phyloP scores from a whole-genome alignment of 1,140 invertebrate species.

The Tetragnatha versicolor region DNA sequence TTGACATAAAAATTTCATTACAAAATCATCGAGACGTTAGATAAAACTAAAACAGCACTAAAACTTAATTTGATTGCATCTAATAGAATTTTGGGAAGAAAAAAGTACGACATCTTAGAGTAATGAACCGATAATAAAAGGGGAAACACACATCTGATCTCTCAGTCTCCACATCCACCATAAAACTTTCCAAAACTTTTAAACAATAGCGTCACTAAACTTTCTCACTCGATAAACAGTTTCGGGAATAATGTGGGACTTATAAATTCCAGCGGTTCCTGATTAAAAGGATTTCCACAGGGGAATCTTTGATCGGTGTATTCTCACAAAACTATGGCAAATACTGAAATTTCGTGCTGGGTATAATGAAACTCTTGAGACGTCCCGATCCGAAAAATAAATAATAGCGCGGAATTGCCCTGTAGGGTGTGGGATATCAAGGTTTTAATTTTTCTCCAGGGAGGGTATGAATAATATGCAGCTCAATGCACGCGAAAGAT shows the following conservation, averaged over 20 bases:
- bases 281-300: constrained; percentile 20
- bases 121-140: no score
- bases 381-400: constrained; percentile 18
- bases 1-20: no score
- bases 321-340: constrained; percentile 22
- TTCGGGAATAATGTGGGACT: neutral
- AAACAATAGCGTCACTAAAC: constrained; percentile 10
- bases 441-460: constrained; percentile 43
- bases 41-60: no score
- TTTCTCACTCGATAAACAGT: neutral
- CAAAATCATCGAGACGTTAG: no score
- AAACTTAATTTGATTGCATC: no score
- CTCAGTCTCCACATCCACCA: no score
- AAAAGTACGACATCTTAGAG: no score
- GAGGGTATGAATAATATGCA: constrained; percentile 34
- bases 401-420: constrained; percentile 46
- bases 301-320: constrained; percentile 11
- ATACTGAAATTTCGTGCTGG: constrained; percentile 20
- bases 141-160: no score
- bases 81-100: no score
- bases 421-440: constrained; percentile 39
- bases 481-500: constrained; percentile 5
- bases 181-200: no score
- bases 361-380: constrained; percentile 44
- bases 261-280: neutral